Conservation (phyloP, 2,888 invertebrate species). For the Pantelozetes paolii region DNA sequence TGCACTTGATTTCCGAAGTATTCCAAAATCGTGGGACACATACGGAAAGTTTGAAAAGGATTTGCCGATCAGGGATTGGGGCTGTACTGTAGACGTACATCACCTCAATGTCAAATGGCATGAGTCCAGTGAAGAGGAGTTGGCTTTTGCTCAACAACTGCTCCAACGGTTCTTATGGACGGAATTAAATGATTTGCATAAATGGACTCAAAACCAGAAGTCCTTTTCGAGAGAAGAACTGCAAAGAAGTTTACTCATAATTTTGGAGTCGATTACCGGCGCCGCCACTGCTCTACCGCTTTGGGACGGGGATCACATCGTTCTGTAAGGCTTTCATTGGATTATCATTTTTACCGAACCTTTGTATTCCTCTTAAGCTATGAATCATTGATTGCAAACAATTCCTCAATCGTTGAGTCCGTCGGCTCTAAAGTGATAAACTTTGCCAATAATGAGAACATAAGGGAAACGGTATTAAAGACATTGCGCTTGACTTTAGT, state of each 20-base stretch:
- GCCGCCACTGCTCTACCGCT: slow-evolving; percentile 64
- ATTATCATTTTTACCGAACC: slow-evolving; percentile 46
- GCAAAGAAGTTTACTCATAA: slow-evolving; percentile 63
- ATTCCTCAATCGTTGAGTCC: neutral
- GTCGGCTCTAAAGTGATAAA: slow-evolving; percentile 6
- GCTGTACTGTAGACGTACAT: slow-evolving; percentile 63
- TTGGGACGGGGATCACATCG: slow-evolving; percentile 61
- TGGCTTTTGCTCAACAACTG: slow-evolving; percentile 63
- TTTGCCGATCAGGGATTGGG: slow-evolving; percentile 74
- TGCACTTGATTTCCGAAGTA: slow-evolving; percentile 63
- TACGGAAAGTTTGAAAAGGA: slow-evolving; percentile 61
- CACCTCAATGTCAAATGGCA: slow-evolving; percentile 71
- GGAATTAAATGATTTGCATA: slow-evolving; percentile 61
- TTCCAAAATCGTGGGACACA: slow-evolving; percentile 60
- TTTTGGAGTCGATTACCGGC: slow-evolving; percentile 64
- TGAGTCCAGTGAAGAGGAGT: slow-evolving; percentile 66
- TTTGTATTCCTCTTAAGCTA: neutral
- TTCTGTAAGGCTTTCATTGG: slow-evolving; percentile 45
- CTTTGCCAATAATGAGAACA: slow-evolving; percentile 12
- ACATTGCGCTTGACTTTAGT: neutral
- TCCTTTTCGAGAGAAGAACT: slow-evolving; percentile 62
- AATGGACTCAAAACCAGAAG: slow-evolving; percentile 57
- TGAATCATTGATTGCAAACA: slow-evolving; percentile 8
- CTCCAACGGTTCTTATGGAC: slow-evolving; percentile 58
- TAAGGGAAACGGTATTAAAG: slow-evolving; percentile 19